Percentiles rank a stretch among this genome's conserved stretches.
These are phyloP conservation scores for Agrilus mali DNA, from an alignment of 2,888 invertebrate genomes.

Conservation along the genomic window DNA sequence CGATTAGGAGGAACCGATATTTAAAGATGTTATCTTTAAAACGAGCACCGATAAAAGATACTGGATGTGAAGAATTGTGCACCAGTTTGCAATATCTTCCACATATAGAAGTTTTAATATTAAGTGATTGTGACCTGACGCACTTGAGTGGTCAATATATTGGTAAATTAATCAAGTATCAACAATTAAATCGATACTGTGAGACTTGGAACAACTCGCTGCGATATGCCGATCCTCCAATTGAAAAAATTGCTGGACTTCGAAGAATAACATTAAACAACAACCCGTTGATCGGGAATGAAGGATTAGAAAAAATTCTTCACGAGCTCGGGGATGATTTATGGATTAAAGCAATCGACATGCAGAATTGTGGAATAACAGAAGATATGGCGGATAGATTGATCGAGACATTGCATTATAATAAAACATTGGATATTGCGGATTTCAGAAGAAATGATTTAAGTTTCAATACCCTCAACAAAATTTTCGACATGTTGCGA, in stretches of 20 bases:
- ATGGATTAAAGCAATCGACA: conserved; percentile 69
- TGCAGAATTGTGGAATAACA: conserved; percentile 62
- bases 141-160: conserved; percentile 49
- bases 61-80: conserved; percentile 59
- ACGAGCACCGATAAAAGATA: conserved; percentile 56
- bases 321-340: conserved; percentile 63
- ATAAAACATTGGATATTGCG: conserved; percentile 52
- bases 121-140: conserved; percentile 56
- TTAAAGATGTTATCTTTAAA: conserved; percentile 55
- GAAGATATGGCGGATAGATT: conserved; percentile 45
- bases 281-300: conserved; percentile 55
- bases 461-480: conserved; percentile 21
- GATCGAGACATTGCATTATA: conserved; percentile 47
- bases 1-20: conserved; percentile 47
- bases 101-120: conserved; percentile 53
- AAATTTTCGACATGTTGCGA: conserved; percentile 26
- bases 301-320: conserved; percentile 46
- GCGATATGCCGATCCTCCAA: conserved; percentile 60
- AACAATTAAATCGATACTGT: conserved; percentile 49
- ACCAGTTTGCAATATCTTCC: conserved; percentile 52
- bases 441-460: conserved; percentile 51
- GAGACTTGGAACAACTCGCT: conserved; percentile 73
- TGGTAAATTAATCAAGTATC: conserved; percentile 49
- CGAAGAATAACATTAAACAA: conserved; percentile 56
- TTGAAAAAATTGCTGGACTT: conserved; percentile 61